Evolutionary conservation across 1,140 invertebrate species (phyloP).

Genomic region (Wiebesia pumilae): DNA sequence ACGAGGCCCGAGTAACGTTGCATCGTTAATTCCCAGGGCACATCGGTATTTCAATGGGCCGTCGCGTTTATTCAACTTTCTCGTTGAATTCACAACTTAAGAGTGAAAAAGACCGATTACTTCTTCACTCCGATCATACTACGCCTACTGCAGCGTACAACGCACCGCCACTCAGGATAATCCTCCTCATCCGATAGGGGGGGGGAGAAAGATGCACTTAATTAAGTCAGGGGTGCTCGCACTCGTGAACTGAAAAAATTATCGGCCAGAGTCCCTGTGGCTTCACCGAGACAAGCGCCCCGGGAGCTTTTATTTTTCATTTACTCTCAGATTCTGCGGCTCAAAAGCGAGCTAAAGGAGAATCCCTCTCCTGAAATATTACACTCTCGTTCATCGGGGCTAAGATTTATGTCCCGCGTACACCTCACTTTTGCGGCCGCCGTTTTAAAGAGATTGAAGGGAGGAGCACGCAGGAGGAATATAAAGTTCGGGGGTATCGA

Average conservation of each 20-base stretch:
- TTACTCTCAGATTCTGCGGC: neutral
- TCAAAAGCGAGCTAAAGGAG: neutral
- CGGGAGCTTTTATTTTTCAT: neutral
- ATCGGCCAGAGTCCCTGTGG: neutral
- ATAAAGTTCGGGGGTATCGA: neutral
- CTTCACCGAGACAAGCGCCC: neutral
- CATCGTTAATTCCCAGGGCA: no score
- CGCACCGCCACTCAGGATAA: neutral
- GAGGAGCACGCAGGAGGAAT: neutral
- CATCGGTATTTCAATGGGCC: no score
- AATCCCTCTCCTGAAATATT: neutral
- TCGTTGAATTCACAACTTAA: no score
- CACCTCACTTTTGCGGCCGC: neutral
- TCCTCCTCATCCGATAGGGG: neutral
- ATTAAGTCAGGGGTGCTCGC: neutral
- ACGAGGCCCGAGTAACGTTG: no score
- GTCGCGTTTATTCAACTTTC: no score
- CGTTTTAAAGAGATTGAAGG: neutral
- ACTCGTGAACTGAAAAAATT: neutral
- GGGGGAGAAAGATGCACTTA: neutral
- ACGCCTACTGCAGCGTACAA: neutral
- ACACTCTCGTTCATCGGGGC: neutral
- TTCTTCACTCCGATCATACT: neutral
- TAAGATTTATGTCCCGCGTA: neutral
- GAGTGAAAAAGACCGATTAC: no score